Base-by-base conservation (phyloP, 1,140 invertebrate species). In the Trichonephila inaurata region DNA sequence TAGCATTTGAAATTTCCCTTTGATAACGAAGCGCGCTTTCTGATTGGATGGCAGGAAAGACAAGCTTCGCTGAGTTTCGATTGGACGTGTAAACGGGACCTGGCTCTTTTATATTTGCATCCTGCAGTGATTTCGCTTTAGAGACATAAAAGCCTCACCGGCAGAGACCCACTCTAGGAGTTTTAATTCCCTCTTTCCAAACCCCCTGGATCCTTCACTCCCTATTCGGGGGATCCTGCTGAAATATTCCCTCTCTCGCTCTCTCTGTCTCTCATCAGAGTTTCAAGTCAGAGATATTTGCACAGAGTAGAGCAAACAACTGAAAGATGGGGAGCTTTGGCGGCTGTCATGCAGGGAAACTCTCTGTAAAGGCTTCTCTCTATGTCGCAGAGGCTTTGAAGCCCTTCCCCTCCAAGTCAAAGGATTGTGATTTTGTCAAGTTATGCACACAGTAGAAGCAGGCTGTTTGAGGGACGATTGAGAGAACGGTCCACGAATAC, bases 1-100 rank as follows among this genome's bases (percentile, higher is more conserved):
- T 91, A 91, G 89, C 83, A 87, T 92, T 92, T 69, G 92, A 93
- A 93, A 93, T 93, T 89, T 93, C 92, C 92, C 85, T 93, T 93
- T 93, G 92, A 93, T 93, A 93, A 93, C 92, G 92, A 93, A 93
- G 92, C 85, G 83, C 61, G 92, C 28, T 72, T 86, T 82, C 92
- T 93, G 92, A 93, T 93, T 93, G 92, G 92, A 93, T 81, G 81
- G 81, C 89, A 60, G 58, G 77, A 58, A 91, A 60, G 58, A 58
- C 91, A 86, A 86, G 91, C 91, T 62, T 61, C 91, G 86, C 92
- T 93, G 92, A 82, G 51, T 93, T 93, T 93, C 92, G 92, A 93
- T 93, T 93, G 92, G 92, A 93, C 92, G 92, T 89, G 92, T 93
- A 93, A 93, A 93, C 86, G 92, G 69, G 86, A 81, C 91, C 90